Conservation (phyloP, 2,113 vertebrate species). For the Anhinga rufa region DNA sequence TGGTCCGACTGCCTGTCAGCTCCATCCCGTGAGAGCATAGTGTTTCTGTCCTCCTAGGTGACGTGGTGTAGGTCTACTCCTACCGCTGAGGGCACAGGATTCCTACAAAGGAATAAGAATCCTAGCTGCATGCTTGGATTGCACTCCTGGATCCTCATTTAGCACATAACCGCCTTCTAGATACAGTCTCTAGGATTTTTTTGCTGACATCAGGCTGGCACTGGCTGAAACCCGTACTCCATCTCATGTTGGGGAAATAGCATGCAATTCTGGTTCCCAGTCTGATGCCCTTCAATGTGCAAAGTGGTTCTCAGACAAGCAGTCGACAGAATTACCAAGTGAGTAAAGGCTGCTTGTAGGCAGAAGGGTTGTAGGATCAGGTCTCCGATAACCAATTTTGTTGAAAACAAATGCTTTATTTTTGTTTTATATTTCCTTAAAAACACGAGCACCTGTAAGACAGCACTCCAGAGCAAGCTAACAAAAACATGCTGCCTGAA, state of each 20-base stretch:
- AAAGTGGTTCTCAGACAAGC: not conserved
- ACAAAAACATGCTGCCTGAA: not conserved
- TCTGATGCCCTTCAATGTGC: not conserved
- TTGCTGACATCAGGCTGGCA: not conserved
- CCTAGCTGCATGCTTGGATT: not conserved
- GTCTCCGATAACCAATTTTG: not conserved
- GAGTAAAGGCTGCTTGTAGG: not conserved
- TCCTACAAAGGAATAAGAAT: not conserved
- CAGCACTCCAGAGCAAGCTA: not conserved
- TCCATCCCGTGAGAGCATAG: not conserved
- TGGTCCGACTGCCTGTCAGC: not conserved
- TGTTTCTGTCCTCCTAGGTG: not conserved
- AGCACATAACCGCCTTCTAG: rapidly evolving
- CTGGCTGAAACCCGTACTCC: not conserved
- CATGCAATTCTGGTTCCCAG: not conserved
- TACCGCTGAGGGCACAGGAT: not conserved
- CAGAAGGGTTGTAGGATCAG: not conserved
- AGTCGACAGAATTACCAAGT: not conserved
- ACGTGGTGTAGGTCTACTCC: not conserved
- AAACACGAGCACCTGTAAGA: not conserved
- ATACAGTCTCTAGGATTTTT: not conserved
- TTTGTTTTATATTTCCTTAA: not conserved
- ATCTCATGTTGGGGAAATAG: not conserved
- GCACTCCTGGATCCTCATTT: not conserved
- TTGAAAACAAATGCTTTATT: not conserved